Conservation (phyloP, 2,113 vertebrate genomes). For the Agapornis roseicollis region DNA sequence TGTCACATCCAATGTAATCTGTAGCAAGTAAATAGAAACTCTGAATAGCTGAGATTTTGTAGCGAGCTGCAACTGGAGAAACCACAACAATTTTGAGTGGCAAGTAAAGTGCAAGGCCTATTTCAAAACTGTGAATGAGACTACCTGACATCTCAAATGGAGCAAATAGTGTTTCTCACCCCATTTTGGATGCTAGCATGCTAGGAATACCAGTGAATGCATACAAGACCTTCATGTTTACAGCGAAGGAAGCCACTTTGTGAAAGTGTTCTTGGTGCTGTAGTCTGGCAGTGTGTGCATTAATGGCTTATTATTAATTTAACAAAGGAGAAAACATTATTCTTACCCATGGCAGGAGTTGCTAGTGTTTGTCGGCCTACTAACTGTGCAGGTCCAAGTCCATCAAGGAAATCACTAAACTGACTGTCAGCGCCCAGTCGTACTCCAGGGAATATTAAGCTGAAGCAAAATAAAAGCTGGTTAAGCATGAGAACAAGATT, state of each 20-base stretch:
- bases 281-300: not conserved
- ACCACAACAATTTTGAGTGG: not conserved
- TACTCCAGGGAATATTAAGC: slow-evolving; percentile 94
- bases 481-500: not conserved
- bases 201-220: not conserved
- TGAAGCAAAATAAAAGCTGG: slow-evolving; percentile 58
- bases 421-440: slow-evolving; percentile 93
- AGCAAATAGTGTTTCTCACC: not conserved
- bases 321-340: not conserved
- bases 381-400: slow-evolving; percentile 93
- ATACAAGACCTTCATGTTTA: not conserved
- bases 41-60: not conserved
- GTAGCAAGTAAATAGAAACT: not conserved
- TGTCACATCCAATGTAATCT: not conserved
- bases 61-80: not conserved
- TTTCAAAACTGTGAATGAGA: not conserved
- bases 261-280: not conserved
- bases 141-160: not conserved
- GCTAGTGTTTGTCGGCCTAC: slow-evolving; percentile 96
- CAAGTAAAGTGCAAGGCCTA: not conserved
- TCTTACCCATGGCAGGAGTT: slow-evolving; percentile 95
- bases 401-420: slow-evolving; percentile 97
- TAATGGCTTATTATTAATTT: not conserved
- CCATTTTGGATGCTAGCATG: not conserved
- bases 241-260: not conserved